Evolutionary conservation across 1,140 invertebrate genomes (phyloP).

Genomic region (Diuraphis noxia): DNA sequence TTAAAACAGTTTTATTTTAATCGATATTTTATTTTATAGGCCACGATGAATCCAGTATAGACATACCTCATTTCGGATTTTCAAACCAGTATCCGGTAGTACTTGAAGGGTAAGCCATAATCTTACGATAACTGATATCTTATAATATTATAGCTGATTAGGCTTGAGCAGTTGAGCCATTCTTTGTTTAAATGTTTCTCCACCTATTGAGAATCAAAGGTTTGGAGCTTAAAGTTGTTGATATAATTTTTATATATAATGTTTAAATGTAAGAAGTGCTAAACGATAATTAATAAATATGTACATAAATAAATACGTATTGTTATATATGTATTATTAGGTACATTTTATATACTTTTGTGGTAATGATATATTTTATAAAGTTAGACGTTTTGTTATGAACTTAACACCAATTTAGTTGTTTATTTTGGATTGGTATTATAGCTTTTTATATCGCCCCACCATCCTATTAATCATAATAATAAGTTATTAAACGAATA

Average conservation of each 20-base stretch:
- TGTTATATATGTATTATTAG: not conserved
- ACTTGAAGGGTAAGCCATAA: slow-evolving; percentile 33
- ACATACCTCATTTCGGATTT: slow-evolving; percentile 44
- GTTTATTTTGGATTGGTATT: no score
- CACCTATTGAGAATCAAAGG: no score
- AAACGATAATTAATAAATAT: no score
- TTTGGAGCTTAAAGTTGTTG: no score
- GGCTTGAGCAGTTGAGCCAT: not conserved
- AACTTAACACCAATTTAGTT: no score
- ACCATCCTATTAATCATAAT: no score
- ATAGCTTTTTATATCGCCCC: no score
- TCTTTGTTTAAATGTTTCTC: not conserved
- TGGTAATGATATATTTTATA: not conserved
- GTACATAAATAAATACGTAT: not conserved
- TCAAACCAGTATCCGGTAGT: slow-evolving; percentile 34
- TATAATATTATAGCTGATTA: not conserved
- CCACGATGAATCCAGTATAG: slow-evolving; percentile 32
- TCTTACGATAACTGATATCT: not conserved
- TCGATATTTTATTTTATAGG: slow-evolving; percentile 15
- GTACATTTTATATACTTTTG: no score
- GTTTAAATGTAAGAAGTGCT: no score
- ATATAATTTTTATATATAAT: no score
- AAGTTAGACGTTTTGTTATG: no score
- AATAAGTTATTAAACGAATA: no score
- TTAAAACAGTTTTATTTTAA: not conserved